phyloP scores from a whole-genome alignment of 2,888 invertebrate species.

The Syritta pipiens region DNA sequence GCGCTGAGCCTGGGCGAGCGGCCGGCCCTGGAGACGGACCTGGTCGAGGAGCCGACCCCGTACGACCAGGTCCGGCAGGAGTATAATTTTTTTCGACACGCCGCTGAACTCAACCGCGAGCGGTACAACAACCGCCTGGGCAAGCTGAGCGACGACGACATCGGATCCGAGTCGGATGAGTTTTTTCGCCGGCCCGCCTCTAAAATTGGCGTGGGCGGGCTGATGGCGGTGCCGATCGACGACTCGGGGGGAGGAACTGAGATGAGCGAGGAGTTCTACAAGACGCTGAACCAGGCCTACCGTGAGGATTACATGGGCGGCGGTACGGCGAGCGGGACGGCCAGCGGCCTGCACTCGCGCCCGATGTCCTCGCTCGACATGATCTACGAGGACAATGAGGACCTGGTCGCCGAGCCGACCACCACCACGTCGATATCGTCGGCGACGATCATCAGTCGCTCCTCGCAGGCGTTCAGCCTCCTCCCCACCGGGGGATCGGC shows the following conservation, averaged over 20 bases:
- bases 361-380: constrained; percentile 88
- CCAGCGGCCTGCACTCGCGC: constrained; percentile 79
- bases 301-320: constrained; percentile 83
- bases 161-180: constrained; percentile 70
- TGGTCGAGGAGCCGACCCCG: constrained; percentile 20
- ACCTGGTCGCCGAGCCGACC: constrained; percentile 75
- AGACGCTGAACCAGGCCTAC: constrained; percentile 92
- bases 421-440: constrained; percentile 32
- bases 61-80: constrained; percentile 66
- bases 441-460: constrained; percentile 34
- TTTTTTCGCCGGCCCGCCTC: constrained; percentile 77
- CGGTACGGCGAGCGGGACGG: constrained; percentile 71
- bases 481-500: constrained; percentile 1
- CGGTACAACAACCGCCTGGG: constrained; percentile 47
- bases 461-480: constrained; percentile 30
- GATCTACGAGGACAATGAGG: constrained; percentile 93
- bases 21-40: neutral
- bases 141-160: constrained; percentile 56
- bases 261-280: constrained; percentile 92
- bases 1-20: constrained; percentile 36
- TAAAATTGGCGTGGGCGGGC: constrained; percentile 74
- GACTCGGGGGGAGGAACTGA: constrained; percentile 78
- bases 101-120: constrained; percentile 72
- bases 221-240: constrained; percentile 74
- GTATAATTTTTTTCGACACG: constrained; percentile 73